Conservation (phyloP, 2,888 invertebrate species). For the Eilema caniola region DNA sequence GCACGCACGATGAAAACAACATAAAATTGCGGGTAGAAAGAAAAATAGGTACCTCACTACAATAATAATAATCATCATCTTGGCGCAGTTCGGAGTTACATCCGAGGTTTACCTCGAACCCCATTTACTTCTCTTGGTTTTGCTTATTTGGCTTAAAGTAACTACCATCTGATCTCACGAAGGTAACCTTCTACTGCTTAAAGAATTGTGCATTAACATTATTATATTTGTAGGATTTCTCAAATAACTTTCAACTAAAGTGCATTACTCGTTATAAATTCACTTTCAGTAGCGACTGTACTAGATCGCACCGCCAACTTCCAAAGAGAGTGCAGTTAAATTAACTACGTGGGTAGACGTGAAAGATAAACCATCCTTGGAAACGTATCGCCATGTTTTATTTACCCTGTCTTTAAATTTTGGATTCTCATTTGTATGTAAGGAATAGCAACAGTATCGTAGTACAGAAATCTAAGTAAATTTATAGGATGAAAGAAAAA, state of each 20-base stretch:
- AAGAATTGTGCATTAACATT: not conserved
- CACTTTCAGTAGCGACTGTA: constrained; percentile 35
- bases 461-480: not conserved
- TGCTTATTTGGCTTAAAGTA: too few species aligned
- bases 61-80: too few species aligned
- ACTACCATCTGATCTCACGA: too few species aligned
- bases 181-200: too few species aligned
- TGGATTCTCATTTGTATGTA: not conserved
- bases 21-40: too few species aligned
- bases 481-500: not conserved
- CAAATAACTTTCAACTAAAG: not conserved
- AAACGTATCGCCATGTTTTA: constrained; percentile 32
- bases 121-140: too few species aligned
- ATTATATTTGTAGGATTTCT: not conserved
- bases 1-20: too few species aligned
- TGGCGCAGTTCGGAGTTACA: too few species aligned
- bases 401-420: constrained; percentile 26
- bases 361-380: constrained; percentile 30
- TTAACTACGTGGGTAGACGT: constrained; percentile 38
- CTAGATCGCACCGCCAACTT: constrained; percentile 31
- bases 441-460: not conserved
- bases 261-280: constrained; percentile 24
- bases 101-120: too few species aligned
- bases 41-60: too few species aligned
- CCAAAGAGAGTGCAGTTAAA: constrained; percentile 38